Conservation (phyloP, 2,888 invertebrate species). For the Neocrepidodera transversa region DNA sequence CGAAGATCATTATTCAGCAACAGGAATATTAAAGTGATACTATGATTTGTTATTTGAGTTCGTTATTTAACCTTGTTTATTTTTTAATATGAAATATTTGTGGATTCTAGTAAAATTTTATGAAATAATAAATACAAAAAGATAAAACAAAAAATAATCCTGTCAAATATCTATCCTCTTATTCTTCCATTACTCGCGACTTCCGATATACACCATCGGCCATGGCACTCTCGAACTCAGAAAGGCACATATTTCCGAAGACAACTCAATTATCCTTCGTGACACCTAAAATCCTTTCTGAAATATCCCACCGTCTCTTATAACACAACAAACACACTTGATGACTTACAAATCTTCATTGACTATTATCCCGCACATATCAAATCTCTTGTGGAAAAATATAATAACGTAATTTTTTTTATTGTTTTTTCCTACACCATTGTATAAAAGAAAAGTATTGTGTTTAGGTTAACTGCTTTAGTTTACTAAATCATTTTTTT, state of each 20-base stretch:
- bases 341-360: slow-evolving; percentile 16
- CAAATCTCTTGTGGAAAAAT: no score
- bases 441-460: no score
- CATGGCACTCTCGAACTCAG: slow-evolving; percentile 19
- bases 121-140: neutral
- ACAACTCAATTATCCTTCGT: slow-evolving; percentile 26
- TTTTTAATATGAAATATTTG: no score
- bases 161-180: slow-evolving; percentile 6
- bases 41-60: no score
- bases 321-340: slow-evolving; percentile 27
- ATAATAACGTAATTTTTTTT: no score
- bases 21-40: no score
- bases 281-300: slow-evolving; percentile 27
- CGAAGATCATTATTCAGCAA: no score
- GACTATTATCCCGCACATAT: slow-evolving; percentile 19
- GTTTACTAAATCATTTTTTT: no score
- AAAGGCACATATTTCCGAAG: slow-evolving; percentile 34
- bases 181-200: slow-evolving; percentile 20
- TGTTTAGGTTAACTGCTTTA: no score
- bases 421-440: no score
- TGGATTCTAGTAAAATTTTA: no score
- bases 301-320: slow-evolving; percentile 18
- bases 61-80: no score
- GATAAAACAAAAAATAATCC: slow-evolving; percentile 3
- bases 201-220: slow-evolving; percentile 25